These are phyloP conservation scores for Periophthalmus magnuspinnatus DNA, from an alignment of 2,797 vertebrate species.

Conservation along the genomic window DNA sequence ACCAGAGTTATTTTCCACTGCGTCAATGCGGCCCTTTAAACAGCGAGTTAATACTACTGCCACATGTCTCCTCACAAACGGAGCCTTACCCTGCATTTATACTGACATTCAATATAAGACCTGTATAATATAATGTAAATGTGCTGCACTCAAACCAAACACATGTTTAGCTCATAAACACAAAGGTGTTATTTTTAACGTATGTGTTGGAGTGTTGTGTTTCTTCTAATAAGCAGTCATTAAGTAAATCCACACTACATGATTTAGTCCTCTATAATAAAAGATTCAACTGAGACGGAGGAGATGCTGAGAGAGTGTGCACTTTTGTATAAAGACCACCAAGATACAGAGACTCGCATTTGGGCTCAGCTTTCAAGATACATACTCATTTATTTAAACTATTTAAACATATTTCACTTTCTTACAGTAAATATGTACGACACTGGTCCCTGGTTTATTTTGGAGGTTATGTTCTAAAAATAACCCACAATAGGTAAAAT, in stretches of 20 bases:
- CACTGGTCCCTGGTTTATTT: no score
- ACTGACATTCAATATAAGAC: conserved; percentile 14
- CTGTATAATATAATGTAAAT: conserved; percentile 11
- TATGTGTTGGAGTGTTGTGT: not conserved
- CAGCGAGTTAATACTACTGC: conserved; percentile 19
- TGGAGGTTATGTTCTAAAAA: no score
- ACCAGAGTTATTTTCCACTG: conserved; percentile 29
- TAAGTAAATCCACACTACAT: no score
- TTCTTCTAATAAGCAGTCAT: not conserved
- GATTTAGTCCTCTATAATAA: not conserved
- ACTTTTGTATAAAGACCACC: not conserved
- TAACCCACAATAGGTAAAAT: no score
- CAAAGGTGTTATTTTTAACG: not conserved
- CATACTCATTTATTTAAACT: not conserved
- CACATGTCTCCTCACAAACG: conserved; percentile 43
- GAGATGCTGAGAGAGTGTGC: not conserved
- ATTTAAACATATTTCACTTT: no score
- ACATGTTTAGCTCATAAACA: conserved; percentile 1
- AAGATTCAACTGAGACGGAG: not conserved
- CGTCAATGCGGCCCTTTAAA: conserved; percentile 21
- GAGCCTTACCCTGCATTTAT: conserved; percentile 27
- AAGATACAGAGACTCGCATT: not conserved
- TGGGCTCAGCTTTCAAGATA: not conserved
- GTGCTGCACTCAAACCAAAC: conserved; percentile 10
- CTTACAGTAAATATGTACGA: no score